Percentiles rank a stretch among this genome's conserved stretches.
Evolutionary conservation across 2,113 vertebrate genomes (phyloP).

Genomic region (Tragelaphus strepsiceros): DNA sequence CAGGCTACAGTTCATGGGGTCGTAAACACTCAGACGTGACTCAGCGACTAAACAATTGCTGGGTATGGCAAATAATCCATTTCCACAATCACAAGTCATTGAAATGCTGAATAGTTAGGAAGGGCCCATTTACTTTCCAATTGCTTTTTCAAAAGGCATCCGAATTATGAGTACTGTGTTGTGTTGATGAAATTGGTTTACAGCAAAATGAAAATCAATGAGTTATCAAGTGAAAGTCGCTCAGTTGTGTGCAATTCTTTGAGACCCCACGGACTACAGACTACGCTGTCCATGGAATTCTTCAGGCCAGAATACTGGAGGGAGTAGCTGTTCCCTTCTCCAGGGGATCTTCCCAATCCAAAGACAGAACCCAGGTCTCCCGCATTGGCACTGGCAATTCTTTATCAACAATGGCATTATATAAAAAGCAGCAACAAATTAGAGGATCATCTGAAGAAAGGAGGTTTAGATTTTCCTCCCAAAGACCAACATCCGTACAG

Average conservation of each 20-base stretch:
- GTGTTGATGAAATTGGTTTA: not conserved
- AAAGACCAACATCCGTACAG: not conserved
- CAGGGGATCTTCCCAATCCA: not conserved
- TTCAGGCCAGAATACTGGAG: not conserved
- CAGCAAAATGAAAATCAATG: not conserved
- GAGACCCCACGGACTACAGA: not conserved
- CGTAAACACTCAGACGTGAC: not conserved
- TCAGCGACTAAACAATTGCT: not conserved
- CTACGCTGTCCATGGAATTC: not conserved
- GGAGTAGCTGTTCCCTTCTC: not conserved
- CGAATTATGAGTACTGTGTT: not conserved
- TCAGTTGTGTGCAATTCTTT: rapidly evolving
- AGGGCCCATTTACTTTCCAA: not conserved
- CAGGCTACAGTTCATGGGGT: not conserved
- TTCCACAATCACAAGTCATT: not conserved
- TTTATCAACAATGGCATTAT: not conserved
- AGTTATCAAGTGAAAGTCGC: not conserved
- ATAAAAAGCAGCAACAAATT: not conserved
- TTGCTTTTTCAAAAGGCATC: not conserved
- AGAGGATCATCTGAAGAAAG: not conserved
- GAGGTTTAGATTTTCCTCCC: constrained; percentile 1
- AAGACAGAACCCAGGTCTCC: not conserved
- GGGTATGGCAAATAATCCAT: not conserved
- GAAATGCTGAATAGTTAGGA: not conserved
- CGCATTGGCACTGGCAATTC: rapidly evolving